phyloP scores from a whole-genome alignment of 2,888 invertebrate genomes.

The Nemotelus nigrinus region DNA sequence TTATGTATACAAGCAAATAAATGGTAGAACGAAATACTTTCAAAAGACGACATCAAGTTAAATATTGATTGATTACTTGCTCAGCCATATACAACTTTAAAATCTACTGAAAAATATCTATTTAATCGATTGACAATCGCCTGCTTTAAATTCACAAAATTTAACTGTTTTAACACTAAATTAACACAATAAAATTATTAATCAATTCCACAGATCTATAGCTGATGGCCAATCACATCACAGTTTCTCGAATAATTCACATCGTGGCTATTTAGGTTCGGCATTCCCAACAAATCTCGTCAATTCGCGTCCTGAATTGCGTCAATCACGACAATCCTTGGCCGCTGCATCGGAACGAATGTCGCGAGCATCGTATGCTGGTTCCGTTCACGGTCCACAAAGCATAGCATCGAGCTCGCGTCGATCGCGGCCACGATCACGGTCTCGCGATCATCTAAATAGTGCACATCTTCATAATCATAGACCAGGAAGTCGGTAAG shows the following conservation, averaged over 20 bases:
- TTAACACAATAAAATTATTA: no score
- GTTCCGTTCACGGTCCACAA: slow-evolving; percentile 72
- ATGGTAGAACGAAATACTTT: no score
- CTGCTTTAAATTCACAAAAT: no score
- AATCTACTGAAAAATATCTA: no score
- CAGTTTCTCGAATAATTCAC: slow-evolving; percentile 85
- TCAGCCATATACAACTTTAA: no score
- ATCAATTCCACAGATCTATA: slow-evolving; percentile 70
- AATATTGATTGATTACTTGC: no score
- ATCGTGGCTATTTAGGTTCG: slow-evolving; percentile 74
- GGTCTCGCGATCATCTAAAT: slow-evolving; percentile 74
- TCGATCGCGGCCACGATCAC: slow-evolving; percentile 79
- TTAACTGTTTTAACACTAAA: no score
- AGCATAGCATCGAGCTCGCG: slow-evolving; percentile 72
- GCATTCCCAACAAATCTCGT: slow-evolving; percentile 80
- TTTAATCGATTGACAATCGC: no score
- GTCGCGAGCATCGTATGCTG: slow-evolving; percentile 78
- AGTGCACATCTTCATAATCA: slow-evolving; percentile 66
- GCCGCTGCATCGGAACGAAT: slow-evolving; percentile 84
- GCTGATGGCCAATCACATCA: slow-evolving; percentile 92
- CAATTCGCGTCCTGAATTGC: slow-evolving; percentile 81
- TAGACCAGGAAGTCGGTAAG: slow-evolving; percentile 80
- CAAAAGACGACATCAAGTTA: no score
- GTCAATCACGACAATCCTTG: slow-evolving; percentile 86
- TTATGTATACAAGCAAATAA: no score